Conservation (phyloP, 2,888 invertebrate species). For the Tenthredo scrophulariae region DNA sequence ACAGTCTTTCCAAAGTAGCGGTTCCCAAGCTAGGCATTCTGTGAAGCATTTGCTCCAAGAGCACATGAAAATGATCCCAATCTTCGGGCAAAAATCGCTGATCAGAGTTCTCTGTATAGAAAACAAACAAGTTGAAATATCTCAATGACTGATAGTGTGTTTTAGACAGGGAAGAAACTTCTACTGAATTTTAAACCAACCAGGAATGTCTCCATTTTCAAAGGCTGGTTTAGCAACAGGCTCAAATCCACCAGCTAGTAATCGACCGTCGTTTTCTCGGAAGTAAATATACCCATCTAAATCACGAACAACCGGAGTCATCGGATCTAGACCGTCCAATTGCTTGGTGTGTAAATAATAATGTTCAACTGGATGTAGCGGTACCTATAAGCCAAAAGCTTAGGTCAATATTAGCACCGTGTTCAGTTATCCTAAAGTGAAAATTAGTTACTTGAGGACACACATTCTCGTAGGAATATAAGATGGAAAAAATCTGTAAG, state of each 20-base stretch:
- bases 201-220: conserved; percentile 86
- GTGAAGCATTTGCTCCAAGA: conserved; percentile 91
- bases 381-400: conserved; percentile 79
- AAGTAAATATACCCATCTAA: conserved; percentile 93
- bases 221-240: conserved; percentile 94
- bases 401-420: neutral
- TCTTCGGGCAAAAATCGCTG: conserved; percentile 89
- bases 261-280: conserved; percentile 90
- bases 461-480: neutral
- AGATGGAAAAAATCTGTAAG: neutral
- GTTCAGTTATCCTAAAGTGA: conserved; percentile 24
- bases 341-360: conserved; percentile 95
- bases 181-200: conserved; percentile 70
- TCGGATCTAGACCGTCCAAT: conserved; percentile 86
- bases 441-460: neutral
- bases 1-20: conserved; percentile 88
- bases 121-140: conserved; percentile 45
- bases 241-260: conserved; percentile 95
- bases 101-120: conserved; percentile 80
- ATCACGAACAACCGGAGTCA: conserved; percentile 93
- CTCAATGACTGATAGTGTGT: neutral
- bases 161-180: neutral
- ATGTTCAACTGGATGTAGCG: conserved; percentile 95
- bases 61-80: conserved; percentile 97
- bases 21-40: conserved; percentile 90